Base-by-base conservation (phyloP, 92 coral and sea anemone genomes). In the Plumapathes pennacea region DNA sequence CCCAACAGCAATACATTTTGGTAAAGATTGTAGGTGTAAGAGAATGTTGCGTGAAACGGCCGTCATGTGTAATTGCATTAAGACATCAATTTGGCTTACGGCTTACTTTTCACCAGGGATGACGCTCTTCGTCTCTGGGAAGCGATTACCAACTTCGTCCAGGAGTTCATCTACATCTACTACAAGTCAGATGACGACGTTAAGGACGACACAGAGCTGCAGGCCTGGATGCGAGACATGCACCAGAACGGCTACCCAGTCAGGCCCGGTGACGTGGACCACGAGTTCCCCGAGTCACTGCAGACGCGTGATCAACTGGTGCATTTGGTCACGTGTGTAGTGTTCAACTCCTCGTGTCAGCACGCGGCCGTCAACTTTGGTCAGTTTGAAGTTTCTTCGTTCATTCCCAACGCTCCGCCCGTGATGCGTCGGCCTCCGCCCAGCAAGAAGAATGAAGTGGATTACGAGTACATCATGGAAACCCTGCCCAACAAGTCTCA, bases 301-400 rank as follows among this genome's bases (percentile, higher is more conserved):
- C 44, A 39, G n/a, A 55, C 88, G 58, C 88, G 81, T 50, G 80
- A 84, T n/a, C 63, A 89, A 47, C 89, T 89, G n/a, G 54, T 58
- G 15, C 76, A 74, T 61, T 0, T 85, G 43, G 42, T 89, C 34
- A 75, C 89, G 22, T 80, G 89, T 36, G 53, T 85, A 4, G 57
- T 89, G 46, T 89, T 89, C 55, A 50, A 59, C 37, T 89, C 88
- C 68, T 64, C 97, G 1, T 85, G 97, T 34, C 97, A 88, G 38
- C 90, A 84, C 46, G 91, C 96, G 10, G 96, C 96, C 19, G 96
- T 88, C 8, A 88, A 88, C 69, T 89, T 71, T 53, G 62, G 88
- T n/a, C 97, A 89, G 39, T 18, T 80, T 50, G 97, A 89, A 26
- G 51, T 64, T 45, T 73, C 80, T 21, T 71, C 76, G 19, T 89